phyloP scores from a whole-genome alignment of 2,797 vertebrate species.

The Chloroceryle inda region DNA sequence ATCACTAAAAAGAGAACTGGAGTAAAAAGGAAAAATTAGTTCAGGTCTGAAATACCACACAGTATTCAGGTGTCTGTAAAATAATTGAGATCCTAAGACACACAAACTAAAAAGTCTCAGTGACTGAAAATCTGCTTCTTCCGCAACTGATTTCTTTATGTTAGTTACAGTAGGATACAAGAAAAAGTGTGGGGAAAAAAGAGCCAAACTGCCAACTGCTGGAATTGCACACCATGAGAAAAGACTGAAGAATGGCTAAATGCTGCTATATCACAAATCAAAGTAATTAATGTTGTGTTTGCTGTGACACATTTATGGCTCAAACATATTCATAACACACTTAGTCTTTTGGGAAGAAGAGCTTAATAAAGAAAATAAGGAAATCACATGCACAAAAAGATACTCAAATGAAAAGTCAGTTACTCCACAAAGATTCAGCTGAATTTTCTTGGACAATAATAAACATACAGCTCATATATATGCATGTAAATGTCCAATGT shows the following conservation, averaged over 20 bases:
- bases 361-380: background rate
- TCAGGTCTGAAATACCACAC: background rate
- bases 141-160: background rate
- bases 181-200: background rate
- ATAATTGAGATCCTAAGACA: background rate
- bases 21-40: background rate
- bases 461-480: background rate
- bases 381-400: background rate
- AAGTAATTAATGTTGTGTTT: background rate
- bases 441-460: background rate
- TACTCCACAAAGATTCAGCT: background rate
- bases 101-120: background rate
- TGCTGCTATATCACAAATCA: background rate
- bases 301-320: background rate
- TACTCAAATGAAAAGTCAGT: background rate
- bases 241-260: background rate
- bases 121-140: background rate
- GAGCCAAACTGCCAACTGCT: background rate
- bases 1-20: background rate
- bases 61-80: background rate
- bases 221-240: background rate
- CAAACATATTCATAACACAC: background rate
- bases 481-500: background rate
- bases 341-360: background rate
- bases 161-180: background rate